phyloP scores from a whole-genome alignment of 2,797 vertebrate genomes.

The Neomorphus geoffroyi region DNA sequence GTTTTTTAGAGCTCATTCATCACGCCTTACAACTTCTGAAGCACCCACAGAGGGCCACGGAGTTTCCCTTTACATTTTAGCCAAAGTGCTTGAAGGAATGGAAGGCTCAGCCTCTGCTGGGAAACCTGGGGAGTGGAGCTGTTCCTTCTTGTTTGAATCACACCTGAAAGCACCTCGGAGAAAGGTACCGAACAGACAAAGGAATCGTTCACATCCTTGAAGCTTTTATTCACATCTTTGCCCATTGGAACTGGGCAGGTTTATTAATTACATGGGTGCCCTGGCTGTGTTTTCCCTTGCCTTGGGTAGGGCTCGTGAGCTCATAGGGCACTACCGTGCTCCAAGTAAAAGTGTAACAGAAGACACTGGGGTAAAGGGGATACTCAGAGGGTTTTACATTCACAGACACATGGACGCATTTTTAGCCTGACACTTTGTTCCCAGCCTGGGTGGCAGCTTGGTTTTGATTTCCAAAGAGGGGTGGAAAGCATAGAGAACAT shows the following conservation, averaged over 20 bases:
- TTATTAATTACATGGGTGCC: background rate
- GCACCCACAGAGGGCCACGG: slow-evolving; percentile 46
- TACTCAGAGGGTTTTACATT: background rate
- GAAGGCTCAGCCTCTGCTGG: slow-evolving; percentile 15
- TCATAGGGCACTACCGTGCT: background rate
- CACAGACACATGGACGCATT: background rate
- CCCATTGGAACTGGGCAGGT: background rate
- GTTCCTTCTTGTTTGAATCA: slow-evolving; percentile 42
- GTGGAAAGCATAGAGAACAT: background rate
- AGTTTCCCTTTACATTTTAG: slow-evolving; percentile 61
- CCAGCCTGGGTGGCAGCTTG: background rate
- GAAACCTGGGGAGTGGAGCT: background rate
- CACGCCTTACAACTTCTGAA: slow-evolving; percentile 56
- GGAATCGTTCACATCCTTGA: background rate
- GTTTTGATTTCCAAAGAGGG: slow-evolving; percentile 35
- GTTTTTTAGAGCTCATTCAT: slow-evolving; percentile 65
- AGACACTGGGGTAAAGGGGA: background rate
- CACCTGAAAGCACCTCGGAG: background rate
- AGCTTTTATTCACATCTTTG: background rate
- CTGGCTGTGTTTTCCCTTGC: background rate
- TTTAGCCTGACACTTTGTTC: background rate
- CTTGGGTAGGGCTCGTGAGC: background rate
- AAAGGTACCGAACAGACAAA: background rate
- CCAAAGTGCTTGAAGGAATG: slow-evolving; percentile 51
- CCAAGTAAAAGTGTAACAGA: background rate